Base-by-base conservation (phyloP, 2,888 invertebrate species). In the Volucella zonaria region DNA sequence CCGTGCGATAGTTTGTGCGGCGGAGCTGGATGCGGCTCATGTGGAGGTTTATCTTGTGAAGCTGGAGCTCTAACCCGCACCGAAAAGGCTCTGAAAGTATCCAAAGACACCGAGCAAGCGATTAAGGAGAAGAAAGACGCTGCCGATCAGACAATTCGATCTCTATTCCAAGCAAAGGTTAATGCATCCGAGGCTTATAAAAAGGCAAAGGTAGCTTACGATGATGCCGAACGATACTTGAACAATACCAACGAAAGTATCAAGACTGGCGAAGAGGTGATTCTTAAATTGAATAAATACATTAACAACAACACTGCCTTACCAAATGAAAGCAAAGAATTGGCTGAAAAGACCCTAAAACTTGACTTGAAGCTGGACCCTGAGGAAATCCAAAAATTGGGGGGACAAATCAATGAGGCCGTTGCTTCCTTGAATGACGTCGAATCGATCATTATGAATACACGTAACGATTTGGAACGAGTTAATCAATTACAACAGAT, bases 1-100 rank as follows among this genome's bases (percentile, higher is more conserved):
- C 95, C 95, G 14, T 98, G 98, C 91, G 97, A 98, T 90, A 92
- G 93, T 45, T 94, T 98, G 79, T 99, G 99, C 91, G 99, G 99
- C 59, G 99, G 99, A 38, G 99, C 98, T 12, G 97, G 97, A 0
- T 99, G 99, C 91, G 95, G 94, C 89, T 92, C 93, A 86, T 99
- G 99, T 91, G 98, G 98, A 68, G 97, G 97, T 4, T 93, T 97
- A 86, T 96, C 97, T 54, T 98, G 99, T 91, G 96, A 96, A 88
- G 94, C 95, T 88, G 98, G 98, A 10, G 97, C 98, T 2, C 95
- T 97, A 23, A 96, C 97, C 14, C 97, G 96, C 91, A 97, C 98
- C 1, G 95, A 96, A 89, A 96, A 96, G 89, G 98, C 99, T 0
- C 93, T 97, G 70, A 95, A 95, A 88, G 95, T 97, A 87, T 98